Percentiles rank a stretch among this genome's conserved stretches.
Conservation (phyloP, 2,113 vertebrate species). For the Origma solitaria region DNA sequence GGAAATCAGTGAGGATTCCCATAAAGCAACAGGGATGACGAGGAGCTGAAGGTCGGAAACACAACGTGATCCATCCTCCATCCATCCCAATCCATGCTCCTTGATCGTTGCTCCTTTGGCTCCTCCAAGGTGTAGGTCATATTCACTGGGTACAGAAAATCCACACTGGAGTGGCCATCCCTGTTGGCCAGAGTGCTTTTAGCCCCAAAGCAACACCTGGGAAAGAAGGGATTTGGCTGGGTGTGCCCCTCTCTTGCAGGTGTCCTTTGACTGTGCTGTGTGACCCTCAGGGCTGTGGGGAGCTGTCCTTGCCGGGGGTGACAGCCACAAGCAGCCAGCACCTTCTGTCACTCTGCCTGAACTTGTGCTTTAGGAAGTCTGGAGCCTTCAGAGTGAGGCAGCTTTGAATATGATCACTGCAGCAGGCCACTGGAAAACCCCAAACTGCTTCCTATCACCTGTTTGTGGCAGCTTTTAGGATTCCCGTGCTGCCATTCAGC, state of each 20-base stretch:
- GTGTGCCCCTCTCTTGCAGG: background rate
- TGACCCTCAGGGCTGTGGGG: background rate
- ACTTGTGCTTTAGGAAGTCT: background rate
- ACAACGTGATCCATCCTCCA: background rate
- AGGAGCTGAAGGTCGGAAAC: background rate
- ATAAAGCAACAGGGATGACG: fast-evolving
- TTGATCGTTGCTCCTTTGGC: background rate
- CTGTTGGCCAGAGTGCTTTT: background rate
- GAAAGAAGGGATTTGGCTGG: background rate
- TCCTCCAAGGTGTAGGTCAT: background rate
- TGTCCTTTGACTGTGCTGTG: background rate
- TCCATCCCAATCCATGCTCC: background rate
- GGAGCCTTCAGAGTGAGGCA: background rate
- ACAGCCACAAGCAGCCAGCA: background rate
- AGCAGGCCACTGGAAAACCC: background rate
- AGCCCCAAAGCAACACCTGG: background rate
- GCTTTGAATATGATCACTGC: background rate
- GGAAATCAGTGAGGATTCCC: background rate
- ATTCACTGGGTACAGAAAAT: background rate
- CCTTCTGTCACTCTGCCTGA: background rate
- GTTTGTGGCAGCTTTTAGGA: background rate
- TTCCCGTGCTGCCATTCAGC: background rate
- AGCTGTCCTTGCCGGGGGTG: background rate
- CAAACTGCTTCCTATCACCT: background rate
- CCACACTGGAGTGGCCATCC: background rate